Base-by-base conservation (phyloP, 2,113 vertebrate genomes). In the Clarias gariepinus region DNA sequence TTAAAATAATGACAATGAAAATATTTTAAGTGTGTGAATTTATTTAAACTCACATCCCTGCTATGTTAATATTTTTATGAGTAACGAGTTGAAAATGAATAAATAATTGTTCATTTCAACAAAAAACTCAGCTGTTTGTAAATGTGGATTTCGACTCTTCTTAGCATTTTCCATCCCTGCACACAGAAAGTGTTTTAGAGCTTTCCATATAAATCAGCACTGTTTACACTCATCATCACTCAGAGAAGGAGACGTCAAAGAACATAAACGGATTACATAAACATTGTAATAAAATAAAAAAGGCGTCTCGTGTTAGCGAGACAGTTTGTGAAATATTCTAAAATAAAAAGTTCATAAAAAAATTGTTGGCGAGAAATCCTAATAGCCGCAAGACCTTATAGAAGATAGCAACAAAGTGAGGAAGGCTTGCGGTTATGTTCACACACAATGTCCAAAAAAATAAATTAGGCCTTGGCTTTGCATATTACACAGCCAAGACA, bases 401-500 rank as follows among this genome's bases (percentile, higher is more conserved):
- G 28, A 58, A 79, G 28, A 21, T 19, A 33, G 12, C 6, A 2
- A 55, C 13, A 28, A 57, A 78, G 76, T 9, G 76, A 78, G n/a
- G 18, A 77, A 78, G 28, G 53, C 53, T 78, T 12, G 11, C 2
- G 25, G 47, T n/a, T 52, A n/a, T 78, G 76, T 78, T 78, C 18
- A 57, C 76, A 57, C 52, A 57, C 76, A 30, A 28, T 57, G 76
- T 52, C 76, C 63, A 83, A 79, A 87, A 80, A 71, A 63, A 58
- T 25, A 52, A 80, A 73, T 73, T 73, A 63, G 76, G 19, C 36
- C 41, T n/a, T 47, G 41, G 19, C 68, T 83, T 55, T 88, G 71
- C 71, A 78, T 87, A 61, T 84, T 87, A 71, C 9, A 84, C 58
- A 47, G 68, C 68, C 78, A 60, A 73, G 83, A 88, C 55, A 55